Evolutionary conservation across 92 coral and sea anemone species (phyloP).

Genomic region (Ricordea florida): DNA sequence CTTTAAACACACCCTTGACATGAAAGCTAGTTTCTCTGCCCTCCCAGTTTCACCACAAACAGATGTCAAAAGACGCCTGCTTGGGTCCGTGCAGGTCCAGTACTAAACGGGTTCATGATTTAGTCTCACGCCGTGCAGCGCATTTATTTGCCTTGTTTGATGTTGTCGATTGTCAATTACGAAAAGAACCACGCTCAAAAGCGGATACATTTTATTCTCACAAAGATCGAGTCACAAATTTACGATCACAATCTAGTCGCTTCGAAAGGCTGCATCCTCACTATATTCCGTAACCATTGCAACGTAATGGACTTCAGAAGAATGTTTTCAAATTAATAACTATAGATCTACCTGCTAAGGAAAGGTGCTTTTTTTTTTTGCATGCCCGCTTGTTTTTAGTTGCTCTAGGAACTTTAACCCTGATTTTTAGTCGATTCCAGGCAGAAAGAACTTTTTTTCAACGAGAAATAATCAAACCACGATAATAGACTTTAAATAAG

Average conservation of each 20-base stretch:
- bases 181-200: constrained; percentile 10
- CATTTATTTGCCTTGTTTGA: constrained; percentile 3
- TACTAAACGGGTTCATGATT: constrained; percentile 1
- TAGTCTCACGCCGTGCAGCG: background rate
- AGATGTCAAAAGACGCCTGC: background rate
- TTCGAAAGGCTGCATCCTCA: background rate
- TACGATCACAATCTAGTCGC: too few relatives aligned
- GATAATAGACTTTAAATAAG: constrained; percentile 36
- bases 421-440: background rate
- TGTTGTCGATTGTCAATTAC: constrained; percentile 29
- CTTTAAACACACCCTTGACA: background rate
- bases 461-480: background rate
- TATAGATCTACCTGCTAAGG: background rate
- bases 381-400: background rate
- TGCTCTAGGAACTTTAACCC: background rate
- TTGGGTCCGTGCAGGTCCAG: too few relatives aligned
- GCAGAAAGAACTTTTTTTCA: too few relatives aligned
- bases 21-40: background rate
- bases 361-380: background rate
- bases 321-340: background rate
- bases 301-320: background rate
- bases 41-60: background rate
- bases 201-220: background rate
- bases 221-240: background rate
- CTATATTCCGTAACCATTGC: background rate